Base-by-base conservation (phyloP, 2,888 invertebrate species). In the Drosophila stalkeri region DNA sequence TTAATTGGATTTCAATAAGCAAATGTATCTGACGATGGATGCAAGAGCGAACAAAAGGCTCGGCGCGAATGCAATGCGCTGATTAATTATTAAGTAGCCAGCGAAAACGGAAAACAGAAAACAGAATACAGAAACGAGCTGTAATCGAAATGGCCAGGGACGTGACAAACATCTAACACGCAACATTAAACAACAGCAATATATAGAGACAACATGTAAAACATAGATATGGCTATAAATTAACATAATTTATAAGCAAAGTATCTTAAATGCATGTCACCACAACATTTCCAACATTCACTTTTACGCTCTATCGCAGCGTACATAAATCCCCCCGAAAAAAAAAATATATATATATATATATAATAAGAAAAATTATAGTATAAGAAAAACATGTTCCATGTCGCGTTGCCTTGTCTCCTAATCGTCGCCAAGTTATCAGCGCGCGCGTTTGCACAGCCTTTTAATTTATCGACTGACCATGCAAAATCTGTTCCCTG, bases 181-280 rank as follows among this genome's bases (percentile, higher is more conserved):
- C 83, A 67, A 81, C 86, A 84, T 84, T 84, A 77, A 72, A 64
- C 80, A 82, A 66, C 41, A 39, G 64, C 76, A 75, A 39, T 16
- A 41, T 46, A 69, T 18, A 43, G 66, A 43, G 66, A 66, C 27
- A 43, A 60, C 35, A 43, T 67, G 56, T 55, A 47, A 55, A 71
- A 46, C 60, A 72, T 51, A 71, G 81, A 84, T 83, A 83, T 72
- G 77, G 72, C 72, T 49, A 85, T 85, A 85, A 85, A 85, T 86
- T 84, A 84, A 84, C 82, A 86, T 84, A 84, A 85, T 86, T 86
- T 85, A 85, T 84, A 85, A 79, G 85, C 80, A 80, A 75, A 84
- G 84, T 84, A 85, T 85, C 85, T 85, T 84, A 84, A 85, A 85
- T 86, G 87, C 85, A 84, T 85, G 85, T 85, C 85, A 82, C 82